Conservation (phyloP, 2,797 vertebrate species). For the Lutjanus argentimaculatus region DNA sequence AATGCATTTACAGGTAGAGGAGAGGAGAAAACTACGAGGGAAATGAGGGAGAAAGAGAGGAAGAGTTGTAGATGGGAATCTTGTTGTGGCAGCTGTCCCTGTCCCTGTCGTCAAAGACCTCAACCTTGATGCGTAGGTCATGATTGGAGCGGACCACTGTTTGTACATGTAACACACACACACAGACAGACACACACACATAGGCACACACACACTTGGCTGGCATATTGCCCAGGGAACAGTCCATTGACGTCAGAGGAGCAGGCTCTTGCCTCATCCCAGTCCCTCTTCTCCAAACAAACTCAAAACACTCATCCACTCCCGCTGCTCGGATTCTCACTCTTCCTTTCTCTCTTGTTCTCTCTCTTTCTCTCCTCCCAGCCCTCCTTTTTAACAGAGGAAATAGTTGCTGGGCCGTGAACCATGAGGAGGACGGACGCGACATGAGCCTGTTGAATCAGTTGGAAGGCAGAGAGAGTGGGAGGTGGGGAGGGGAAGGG, state of each 20-base stretch:
- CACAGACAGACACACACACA: slow-evolving; percentile 33
- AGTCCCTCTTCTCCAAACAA: slow-evolving; percentile 89
- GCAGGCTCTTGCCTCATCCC: slow-evolving; percentile 87
- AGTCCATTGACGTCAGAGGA: slow-evolving; percentile 89
- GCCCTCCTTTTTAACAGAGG: slow-evolving; percentile 49
- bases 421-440: slow-evolving; percentile 48
- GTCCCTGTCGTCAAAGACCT: slow-evolving; percentile 77
- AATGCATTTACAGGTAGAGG: not conserved
- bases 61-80: slow-evolving; percentile 52
- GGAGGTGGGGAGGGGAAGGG: slow-evolving; percentile 9
- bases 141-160: slow-evolving; percentile 70
- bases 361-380: slow-evolving; percentile 37
- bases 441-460: slow-evolving; percentile 60
- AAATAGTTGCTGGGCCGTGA: slow-evolving; percentile 72
- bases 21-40: slow-evolving; percentile 30
- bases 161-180: slow-evolving; percentile 55
- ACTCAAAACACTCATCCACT: slow-evolving; percentile 79
- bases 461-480: slow-evolving; percentile 29
- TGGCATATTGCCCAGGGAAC: slow-evolving; percentile 88
- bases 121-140: slow-evolving; percentile 78
- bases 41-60: slow-evolving; percentile 16
- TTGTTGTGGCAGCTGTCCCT: slow-evolving; percentile 79
- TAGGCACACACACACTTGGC: slow-evolving; percentile 48
- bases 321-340: slow-evolving; percentile 54
- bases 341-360: slow-evolving; percentile 59